These are phyloP conservation scores for Pteruthius melanotis DNA, from an alignment of 2,113 vertebrate genomes.

Conservation along the genomic window DNA sequence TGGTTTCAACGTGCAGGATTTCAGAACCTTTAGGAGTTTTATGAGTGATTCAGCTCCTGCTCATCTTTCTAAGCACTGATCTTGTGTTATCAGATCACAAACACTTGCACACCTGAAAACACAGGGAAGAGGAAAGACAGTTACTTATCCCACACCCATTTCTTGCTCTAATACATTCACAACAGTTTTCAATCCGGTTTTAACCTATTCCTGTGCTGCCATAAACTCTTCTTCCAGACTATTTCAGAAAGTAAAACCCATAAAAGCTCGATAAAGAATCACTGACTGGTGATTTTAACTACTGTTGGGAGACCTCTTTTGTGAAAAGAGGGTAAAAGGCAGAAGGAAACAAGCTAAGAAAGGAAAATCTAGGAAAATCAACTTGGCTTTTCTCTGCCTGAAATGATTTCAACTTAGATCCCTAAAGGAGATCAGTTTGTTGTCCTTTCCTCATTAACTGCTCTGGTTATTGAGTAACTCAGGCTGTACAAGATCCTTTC, in stretches of 20 bases:
- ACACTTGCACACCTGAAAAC: not conserved
- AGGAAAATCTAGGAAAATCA: not conserved
- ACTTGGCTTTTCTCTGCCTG: not conserved
- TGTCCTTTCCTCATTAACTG: not conserved
- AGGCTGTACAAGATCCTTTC: not conserved
- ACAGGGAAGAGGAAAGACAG: not conserved
- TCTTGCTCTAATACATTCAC: not conserved
- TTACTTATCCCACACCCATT: not conserved
- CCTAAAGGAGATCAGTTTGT: not conserved
- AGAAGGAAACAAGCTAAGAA: not conserved
- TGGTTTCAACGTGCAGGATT: not conserved
- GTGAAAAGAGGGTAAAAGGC: not conserved
- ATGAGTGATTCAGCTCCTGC: not conserved
- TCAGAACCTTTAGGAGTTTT: not conserved
- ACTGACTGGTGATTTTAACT: not conserved
- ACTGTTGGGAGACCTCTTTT: not conserved
- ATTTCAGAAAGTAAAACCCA: not conserved
- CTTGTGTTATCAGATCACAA: not conserved
- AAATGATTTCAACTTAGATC: not conserved
- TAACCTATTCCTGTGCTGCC: not conserved
- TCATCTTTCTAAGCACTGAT: not conserved
- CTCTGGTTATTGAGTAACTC: constrained; percentile 25
- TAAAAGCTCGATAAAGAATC: not conserved
- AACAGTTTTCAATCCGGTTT: not conserved
- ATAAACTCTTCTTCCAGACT: not conserved